These are phyloP conservation scores for Thereva unica DNA, from an alignment of 2,888 invertebrate species.

Conservation along the genomic window DNA sequence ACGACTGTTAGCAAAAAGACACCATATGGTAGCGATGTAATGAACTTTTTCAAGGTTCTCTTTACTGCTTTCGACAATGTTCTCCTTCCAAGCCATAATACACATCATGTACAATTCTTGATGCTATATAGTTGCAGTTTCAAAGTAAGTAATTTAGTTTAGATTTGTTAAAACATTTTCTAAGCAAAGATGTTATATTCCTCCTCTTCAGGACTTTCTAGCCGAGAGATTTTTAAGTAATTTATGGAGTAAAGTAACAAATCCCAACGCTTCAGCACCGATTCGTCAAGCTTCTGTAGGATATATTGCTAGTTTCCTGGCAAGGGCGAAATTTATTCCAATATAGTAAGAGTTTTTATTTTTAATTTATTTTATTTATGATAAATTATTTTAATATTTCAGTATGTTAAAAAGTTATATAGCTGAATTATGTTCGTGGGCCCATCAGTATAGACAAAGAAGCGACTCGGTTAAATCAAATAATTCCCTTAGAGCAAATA, in stretches of 20 bases:
- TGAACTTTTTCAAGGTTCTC: constrained; percentile 60
- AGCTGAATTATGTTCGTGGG: constrained; percentile 78
- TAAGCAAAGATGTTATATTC: background rate
- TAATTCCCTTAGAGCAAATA: constrained; percentile 71
- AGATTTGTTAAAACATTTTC: background rate
- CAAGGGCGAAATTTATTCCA: constrained; percentile 68
- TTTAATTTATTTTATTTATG: background rate
- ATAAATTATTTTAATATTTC: constrained; percentile 47
- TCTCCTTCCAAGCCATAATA: constrained; percentile 81
- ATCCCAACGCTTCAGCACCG: constrained; percentile 67
- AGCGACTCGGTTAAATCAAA: constrained; percentile 52
- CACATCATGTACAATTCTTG: constrained; percentile 77
- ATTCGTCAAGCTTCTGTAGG: constrained; percentile 71
- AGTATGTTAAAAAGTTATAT: constrained; percentile 70
- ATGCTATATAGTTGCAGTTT: constrained; percentile 75
- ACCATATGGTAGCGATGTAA: background rate
- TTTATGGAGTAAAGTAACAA: constrained; percentile 74
- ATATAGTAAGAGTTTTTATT: constrained; percentile 61
- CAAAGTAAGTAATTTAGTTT: constrained; percentile 53
- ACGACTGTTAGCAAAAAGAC: background rate
- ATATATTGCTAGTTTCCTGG: constrained; percentile 75
- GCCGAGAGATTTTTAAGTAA: constrained; percentile 70
- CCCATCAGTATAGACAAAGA: constrained; percentile 74
- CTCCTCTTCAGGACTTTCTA: constrained; percentile 51
- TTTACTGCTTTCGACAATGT: constrained; percentile 77